Evolutionary conservation across 2,888 invertebrate species (phyloP), one percentile per base, ranked within the genome.

Genomic region (Tachystola acroxantha): DNA sequence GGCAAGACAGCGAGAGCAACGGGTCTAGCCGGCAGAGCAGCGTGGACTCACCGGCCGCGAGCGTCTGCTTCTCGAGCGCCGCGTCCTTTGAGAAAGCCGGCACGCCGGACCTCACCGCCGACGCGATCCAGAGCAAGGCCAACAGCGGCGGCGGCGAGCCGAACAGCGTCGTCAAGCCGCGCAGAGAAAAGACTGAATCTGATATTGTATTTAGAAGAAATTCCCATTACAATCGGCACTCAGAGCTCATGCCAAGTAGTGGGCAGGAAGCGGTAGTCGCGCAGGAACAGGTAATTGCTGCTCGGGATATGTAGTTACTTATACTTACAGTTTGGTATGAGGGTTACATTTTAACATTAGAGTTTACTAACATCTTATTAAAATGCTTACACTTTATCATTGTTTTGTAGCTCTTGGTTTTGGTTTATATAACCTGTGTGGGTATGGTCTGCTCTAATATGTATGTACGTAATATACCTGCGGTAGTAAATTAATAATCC

Each of bases 121-220:
- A 71, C 44, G 68, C 75, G 2, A 45, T 78, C 20, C 77, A 84
- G 52, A 74, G 58, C 59, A 64, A 69, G 35, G 35, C 45, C 5
- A n/a, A n/a, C n/a, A n/a, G n/a, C n/a, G n/a, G n/a, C 37, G 46
- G 74, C 61, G 60, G 71, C 58, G 68, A 70, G 35, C 32, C 63
- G 4, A 63, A 46, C 54, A 76, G 78, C 62, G 80, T 90, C 48
- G 69, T 91, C 53, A 89, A 90, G 61, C 94, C 94, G 34, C 89
- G 95, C 62, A 89, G 95, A 60, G 95, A 96, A 89, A 95, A 95
- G 88, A 96, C 95, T 65, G 95, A 96, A 85, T 95, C 94, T 43
- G 94, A 94, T 76, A 94, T 95, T 69, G 92, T 94, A 57, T 90
- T 94, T 67, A 89, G 93, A 60, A 91, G 84, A 61, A 81, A 77